phyloP scores from a whole-genome alignment of 2,113 vertebrate species.

The Tenrec ecaudatus region DNA sequence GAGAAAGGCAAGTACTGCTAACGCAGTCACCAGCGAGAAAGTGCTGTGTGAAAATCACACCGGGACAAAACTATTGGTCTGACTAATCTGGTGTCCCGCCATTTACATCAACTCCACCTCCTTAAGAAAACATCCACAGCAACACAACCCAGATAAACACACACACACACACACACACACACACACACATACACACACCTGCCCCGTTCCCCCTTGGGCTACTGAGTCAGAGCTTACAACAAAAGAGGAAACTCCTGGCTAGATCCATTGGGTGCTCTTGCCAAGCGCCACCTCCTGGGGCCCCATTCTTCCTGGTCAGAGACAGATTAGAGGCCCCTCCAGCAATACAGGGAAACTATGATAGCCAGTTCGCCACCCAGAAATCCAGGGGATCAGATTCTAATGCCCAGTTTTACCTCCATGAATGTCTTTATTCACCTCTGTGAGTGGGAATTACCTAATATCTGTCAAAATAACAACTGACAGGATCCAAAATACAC shows the following conservation, averaged over 20 bases:
- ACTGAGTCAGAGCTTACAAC: not conserved
- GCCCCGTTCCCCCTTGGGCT: no score
- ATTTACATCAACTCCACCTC: not conserved
- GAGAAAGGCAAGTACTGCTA: not conserved
- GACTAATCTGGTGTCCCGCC: not conserved
- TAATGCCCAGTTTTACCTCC: not conserved
- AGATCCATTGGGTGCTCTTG: not conserved
- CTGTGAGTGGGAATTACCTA: constrained; percentile 74
- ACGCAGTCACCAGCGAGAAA: not conserved
- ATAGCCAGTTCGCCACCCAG: not conserved
- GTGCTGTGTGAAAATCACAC: not conserved
- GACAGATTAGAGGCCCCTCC: not conserved
- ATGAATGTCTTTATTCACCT: constrained; percentile 79
- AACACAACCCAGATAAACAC: not conserved
- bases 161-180: not conserved
- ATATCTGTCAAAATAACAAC: constrained; percentile 79
- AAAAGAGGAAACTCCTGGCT: not conserved
- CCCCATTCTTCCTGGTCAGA: constrained; percentile 14
- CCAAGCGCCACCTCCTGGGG: constrained; percentile 37
- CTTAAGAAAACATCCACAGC: not conserved
- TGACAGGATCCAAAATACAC: constrained; percentile 77
- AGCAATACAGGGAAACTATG: not conserved
- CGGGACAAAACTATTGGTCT: not conserved
- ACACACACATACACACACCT: not conserved
- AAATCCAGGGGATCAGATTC: constrained; percentile 67